Base-by-base conservation (phyloP, 2,113 vertebrate species). In the Motacilla tschutschensis region DNA sequence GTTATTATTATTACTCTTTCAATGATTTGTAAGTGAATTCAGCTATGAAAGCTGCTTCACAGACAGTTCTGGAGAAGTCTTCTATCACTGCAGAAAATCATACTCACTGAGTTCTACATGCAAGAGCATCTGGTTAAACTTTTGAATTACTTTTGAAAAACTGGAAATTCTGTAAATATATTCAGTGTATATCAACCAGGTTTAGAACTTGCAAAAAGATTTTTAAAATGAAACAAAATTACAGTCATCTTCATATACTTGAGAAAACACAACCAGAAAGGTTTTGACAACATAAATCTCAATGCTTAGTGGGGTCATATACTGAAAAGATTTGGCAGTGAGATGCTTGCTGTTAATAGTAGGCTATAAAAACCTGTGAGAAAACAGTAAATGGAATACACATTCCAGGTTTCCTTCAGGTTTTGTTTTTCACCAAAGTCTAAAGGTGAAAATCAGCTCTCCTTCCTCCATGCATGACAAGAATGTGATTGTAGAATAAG, bases 41-140 rank as follows among this genome's bases (percentile, higher is more conserved):
- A 90, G 79, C 77, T 87, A 33, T 83, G 64, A 93, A 92, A 83
- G 64, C 55, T 91, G 29, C 58, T 89, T 91, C 72, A 82, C 25
- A 92, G 60, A 75, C 31, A 86, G 36, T 60, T 82, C 71, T 82
- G 84, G 33, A 53, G 57, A 82, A 94, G 57, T 41, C 40, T 71
- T 90, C 88, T 83, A 28, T 66, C 41, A 57, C 28, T 57, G 17
- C 72, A 90, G 72, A 80, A 90, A 92, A 80, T 46, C 33, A 71
- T 35, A 83, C 13, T 74, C 43, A 20, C n/a, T 12, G 17, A 65
- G 10, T 43, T 65, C 50, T 63, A 53, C 21, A 44, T 38, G 14
- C 16, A 74, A 57, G 62, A 83, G 14, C 14, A 59, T 58, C 59
- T 80, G 17, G 81, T 46, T 24, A 66, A 58, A 62, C 7, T 70